These are phyloP conservation scores for Aldabrachelys gigantea DNA, from an alignment of 2,113 vertebrate species.

Conservation along the genomic window DNA sequence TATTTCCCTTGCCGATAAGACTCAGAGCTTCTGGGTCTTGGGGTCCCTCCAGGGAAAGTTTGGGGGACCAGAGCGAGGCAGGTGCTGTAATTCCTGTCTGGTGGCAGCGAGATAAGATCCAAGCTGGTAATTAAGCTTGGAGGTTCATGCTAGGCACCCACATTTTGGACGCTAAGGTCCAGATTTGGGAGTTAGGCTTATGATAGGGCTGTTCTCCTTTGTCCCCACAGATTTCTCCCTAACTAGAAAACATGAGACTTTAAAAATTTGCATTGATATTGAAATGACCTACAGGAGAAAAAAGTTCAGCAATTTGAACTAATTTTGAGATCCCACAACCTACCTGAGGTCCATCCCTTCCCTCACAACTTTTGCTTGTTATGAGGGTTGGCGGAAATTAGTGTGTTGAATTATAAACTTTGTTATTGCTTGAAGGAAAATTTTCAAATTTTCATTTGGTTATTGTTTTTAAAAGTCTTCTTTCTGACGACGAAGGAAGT, in stretches of 20 bases:
- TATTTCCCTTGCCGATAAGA: no score
- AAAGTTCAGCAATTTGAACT: not conserved
- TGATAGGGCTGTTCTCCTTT: no score
- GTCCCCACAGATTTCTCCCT: constrained; percentile 5
- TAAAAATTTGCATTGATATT: not conserved
- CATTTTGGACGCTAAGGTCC: no score
- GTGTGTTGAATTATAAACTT: constrained; percentile 10
- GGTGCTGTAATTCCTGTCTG: no score
- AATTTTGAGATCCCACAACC: not conserved
- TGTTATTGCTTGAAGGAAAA: not conserved
- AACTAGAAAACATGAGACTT: not conserved
- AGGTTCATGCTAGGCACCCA: no score
- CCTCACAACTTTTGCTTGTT: not conserved
- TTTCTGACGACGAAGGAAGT: constrained; percentile 33
- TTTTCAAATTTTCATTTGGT: constrained; percentile 35
- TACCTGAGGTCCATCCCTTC: not conserved
- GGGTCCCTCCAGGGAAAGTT: no score
- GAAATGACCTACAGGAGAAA: not conserved
- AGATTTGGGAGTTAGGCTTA: no score
- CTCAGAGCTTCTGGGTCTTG: no score
- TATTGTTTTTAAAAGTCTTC: constrained; percentile 14
- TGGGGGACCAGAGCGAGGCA: no score
- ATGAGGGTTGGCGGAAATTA: constrained; percentile 31
- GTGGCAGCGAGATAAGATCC: no score
- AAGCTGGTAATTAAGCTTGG: no score